phyloP scores from a whole-genome alignment of 1,140 invertebrate genomes.

The Polyergus mexicanus region DNA sequence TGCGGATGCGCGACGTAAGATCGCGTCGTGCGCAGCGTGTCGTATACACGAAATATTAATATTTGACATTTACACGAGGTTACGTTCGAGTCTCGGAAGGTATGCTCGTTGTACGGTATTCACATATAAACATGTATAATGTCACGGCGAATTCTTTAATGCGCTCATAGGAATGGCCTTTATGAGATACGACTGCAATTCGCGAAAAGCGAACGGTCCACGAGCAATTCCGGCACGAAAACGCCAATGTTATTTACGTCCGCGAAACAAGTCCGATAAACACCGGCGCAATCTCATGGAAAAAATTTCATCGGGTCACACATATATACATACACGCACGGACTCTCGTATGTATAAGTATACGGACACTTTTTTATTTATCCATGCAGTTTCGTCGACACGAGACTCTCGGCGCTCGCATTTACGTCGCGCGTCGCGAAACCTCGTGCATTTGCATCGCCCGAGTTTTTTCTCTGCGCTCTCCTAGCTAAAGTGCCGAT shows the following conservation, averaged over 20 bases:
- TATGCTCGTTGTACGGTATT: background rate
- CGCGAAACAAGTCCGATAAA: slow-evolving; percentile 79
- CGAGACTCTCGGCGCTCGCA: background rate
- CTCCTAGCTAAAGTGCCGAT: background rate
- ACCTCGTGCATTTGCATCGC: slow-evolving; percentile 23
- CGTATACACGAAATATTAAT: background rate
- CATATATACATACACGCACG: no score
- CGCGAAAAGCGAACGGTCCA: slow-evolving; percentile 68
- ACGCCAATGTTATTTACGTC: slow-evolving; percentile 77
- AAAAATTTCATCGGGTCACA: slow-evolving; percentile 65
- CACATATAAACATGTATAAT: slow-evolving; percentile 10
- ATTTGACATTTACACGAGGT: slow-evolving; percentile 34
- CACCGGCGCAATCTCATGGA: slow-evolving; percentile 58
- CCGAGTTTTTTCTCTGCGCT: slow-evolving; percentile 9
- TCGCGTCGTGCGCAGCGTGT: background rate
- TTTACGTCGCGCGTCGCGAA: slow-evolving; percentile 26
- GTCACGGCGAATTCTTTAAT: slow-evolving; percentile 70
- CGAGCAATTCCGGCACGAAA: slow-evolving; percentile 69
- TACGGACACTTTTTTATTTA: slow-evolving; percentile 78
- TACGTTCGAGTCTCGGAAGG: background rate
- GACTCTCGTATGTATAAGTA: slow-evolving; percentile 38
- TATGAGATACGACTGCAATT: slow-evolving; percentile 71
- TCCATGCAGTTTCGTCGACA: slow-evolving; percentile 71
- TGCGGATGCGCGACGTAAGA: slow-evolving; percentile 19
- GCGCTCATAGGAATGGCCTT: slow-evolving; percentile 66